phyloP scores from a whole-genome alignment of 2,888 invertebrate species.

The Liodrosophila aerea region DNA sequence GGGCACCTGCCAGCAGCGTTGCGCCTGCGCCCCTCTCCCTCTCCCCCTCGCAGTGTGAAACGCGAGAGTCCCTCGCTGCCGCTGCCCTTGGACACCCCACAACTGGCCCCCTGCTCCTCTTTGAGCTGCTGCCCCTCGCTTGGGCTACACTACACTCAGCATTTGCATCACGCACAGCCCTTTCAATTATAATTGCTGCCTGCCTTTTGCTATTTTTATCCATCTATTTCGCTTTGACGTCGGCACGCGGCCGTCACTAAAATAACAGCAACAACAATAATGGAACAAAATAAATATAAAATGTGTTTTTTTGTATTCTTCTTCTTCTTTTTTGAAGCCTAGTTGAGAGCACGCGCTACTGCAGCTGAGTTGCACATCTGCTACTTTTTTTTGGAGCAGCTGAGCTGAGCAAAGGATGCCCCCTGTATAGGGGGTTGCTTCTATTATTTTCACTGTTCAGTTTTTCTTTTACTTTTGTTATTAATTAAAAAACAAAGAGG shows the following conservation, averaged over 20 bases:
- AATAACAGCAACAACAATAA: constrained; percentile 21
- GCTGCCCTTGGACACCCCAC: not conserved
- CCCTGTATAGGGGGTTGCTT: constrained; percentile 13
- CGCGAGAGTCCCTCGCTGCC: not conserved
- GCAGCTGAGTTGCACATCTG: constrained; percentile 16
- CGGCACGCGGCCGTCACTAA: constrained; percentile 54
- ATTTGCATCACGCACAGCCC: constrained; percentile 76
- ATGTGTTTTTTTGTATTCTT: constrained; percentile 21
- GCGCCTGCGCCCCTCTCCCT: constrained; percentile 52
- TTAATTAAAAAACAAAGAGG: constrained; percentile 69
- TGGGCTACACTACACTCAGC: constrained; percentile 32
- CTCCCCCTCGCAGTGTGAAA: too few species aligned
- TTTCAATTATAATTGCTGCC: constrained; percentile 73
- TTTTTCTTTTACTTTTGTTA: constrained; percentile 44
- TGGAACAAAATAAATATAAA: constrained; percentile 8
- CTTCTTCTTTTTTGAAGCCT: constrained; percentile 12
- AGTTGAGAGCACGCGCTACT: constrained; percentile 3
- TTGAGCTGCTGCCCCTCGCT: too few species aligned
- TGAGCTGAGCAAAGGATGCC: constrained; percentile 45
- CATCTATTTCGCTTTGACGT: constrained; percentile 60
- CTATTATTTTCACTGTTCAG: constrained; percentile 24
- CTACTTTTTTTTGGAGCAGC: constrained; percentile 1
- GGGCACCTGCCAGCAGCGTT: constrained; percentile 67
- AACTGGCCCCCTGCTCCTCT: not conserved
- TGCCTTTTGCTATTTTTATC: constrained; percentile 70